phyloP scores from a whole-genome alignment of 2,113 vertebrate genomes.

The Chamaea fasciata region DNA sequence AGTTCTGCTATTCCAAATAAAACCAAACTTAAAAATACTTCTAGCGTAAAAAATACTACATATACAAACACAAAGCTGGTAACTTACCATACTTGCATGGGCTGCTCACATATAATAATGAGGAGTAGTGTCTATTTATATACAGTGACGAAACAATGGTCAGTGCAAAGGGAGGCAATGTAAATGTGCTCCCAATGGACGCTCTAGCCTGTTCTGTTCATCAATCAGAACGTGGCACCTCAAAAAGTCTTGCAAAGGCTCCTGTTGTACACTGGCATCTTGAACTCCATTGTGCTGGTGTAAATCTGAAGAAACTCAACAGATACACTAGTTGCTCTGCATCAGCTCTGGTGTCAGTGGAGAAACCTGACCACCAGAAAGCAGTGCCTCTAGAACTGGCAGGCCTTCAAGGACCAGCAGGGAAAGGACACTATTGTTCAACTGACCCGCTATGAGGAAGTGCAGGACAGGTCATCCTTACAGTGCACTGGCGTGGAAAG shows the following conservation, averaged over 20 bases:
- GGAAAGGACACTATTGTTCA: constrained; percentile 30
- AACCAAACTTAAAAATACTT: background rate
- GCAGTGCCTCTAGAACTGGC: background rate
- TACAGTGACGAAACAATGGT: constrained; percentile 37
- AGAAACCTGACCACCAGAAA: background rate
- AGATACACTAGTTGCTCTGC: background rate
- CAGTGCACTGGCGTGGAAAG: constrained; percentile 37
- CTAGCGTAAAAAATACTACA: background rate
- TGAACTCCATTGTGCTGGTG: background rate
- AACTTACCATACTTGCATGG: constrained; percentile 58
- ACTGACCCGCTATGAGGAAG: constrained; percentile 5
- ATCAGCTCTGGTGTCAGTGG: background rate
- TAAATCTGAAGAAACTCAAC: background rate
- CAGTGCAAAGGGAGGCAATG: background rate
- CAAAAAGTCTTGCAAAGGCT: background rate
- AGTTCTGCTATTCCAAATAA: background rate
- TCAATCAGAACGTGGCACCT: background rate
- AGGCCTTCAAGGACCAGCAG: background rate
- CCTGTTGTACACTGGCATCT: background rate
- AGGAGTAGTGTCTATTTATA: background rate
- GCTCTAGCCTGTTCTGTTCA: background rate
- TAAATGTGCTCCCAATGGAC: background rate
- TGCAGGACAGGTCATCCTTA: constrained; percentile 16
- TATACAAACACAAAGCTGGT: background rate
- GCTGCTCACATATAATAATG: background rate